Base-by-base conservation (phyloP, 2,113 vertebrate species). In the Passer domesticus region DNA sequence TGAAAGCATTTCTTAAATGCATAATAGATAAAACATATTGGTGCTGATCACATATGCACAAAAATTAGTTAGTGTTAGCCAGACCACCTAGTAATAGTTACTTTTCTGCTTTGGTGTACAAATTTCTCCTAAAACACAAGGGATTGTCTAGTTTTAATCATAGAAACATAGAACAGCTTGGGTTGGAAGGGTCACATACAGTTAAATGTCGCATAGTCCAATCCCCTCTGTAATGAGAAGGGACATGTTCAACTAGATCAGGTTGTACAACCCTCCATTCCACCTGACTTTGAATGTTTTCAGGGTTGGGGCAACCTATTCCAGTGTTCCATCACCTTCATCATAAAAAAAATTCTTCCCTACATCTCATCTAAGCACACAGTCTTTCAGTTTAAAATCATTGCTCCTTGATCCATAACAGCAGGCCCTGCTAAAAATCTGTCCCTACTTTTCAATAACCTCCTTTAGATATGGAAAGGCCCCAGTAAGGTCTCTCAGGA, bases 401-500 rank as follows among this genome's bases (percentile, higher is more conserved):
- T 23, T 49, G 6, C 7, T 27, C 16, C 13, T 72, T 73, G 11
- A 30, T 13, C 25, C 58, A 7, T 22, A 5, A 4, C 30, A 37
- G 56, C 7, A 52, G 11, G 15, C 4, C 4, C 30, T 63, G 15
- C 28, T 72, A 33, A 64, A 62, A 22, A 2, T 23, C 13, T 63
- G 8, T 44, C 47, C 6, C 7, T 4, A 13, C 15, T 7, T 33
- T 52, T 63, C 18, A 21, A 2, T 16, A 50, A 1, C 12, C 5
- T 46, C 18, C 15, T 55, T 72, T 23, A 39, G 22, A 8, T 63
- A 15, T 7, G 16, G 43, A 63, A 73, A 67, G 27, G 13, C 4
- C 2, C 2, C 28, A 35, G 0, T 18, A 33, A 35, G 4, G 6
- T 68, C 2, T 49, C 19, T 25, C 21, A 30, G 4, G 5, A 27